Evolutionary conservation across 2,113 vertebrate genomes (phyloP).

Genomic region (Apodemus sylvaticus): DNA sequence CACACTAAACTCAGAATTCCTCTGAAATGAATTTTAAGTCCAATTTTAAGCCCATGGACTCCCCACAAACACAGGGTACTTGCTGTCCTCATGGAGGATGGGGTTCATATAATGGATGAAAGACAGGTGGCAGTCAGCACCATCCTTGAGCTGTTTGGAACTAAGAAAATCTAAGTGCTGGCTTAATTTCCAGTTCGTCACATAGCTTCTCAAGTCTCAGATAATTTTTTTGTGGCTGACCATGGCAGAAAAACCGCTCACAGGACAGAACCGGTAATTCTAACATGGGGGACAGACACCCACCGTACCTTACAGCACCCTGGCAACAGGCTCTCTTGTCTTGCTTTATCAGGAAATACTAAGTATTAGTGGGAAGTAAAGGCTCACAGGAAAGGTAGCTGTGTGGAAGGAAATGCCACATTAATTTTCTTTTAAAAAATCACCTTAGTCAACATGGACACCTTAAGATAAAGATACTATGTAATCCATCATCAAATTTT

Average conservation of each 20-base stretch:
- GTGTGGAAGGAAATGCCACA: background rate
- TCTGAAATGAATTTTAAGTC: background rate
- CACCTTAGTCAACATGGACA: background rate
- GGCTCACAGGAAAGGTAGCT: background rate
- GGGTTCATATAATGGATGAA: background rate
- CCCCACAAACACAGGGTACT: background rate
- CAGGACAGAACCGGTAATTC: background rate
- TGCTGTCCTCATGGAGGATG: background rate
- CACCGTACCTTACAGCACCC: background rate
- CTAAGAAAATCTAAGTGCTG: constrained; percentile 16
- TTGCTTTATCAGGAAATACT: background rate
- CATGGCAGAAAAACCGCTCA: background rate
- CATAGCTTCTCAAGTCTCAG: background rate
- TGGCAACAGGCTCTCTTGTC: background rate
- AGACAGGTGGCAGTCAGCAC: background rate
- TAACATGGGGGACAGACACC: background rate
- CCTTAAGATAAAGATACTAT: constrained; percentile 13
- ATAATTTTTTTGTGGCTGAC: background rate
- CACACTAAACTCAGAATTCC: background rate
- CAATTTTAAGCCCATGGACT: background rate
- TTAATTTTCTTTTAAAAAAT: background rate
- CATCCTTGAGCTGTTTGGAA: background rate
- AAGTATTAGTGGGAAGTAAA: background rate
- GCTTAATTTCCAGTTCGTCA: background rate
- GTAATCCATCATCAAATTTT: background rate